These are phyloP conservation scores for Tenebrosternarchus preto DNA, from an alignment of 2,113 vertebrate genomes.

Conservation along the genomic window DNA sequence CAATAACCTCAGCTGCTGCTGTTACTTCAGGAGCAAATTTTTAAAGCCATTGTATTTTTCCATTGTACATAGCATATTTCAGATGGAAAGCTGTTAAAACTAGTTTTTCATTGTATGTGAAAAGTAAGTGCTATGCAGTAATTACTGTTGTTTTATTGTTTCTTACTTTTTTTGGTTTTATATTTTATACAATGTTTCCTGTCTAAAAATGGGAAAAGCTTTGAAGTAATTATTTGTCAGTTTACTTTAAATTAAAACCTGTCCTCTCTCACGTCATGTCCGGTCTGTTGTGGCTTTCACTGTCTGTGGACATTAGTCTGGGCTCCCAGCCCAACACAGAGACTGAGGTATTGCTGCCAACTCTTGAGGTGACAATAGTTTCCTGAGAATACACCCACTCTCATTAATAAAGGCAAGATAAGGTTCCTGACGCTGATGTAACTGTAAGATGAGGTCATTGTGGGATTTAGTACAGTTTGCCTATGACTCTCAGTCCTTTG, in stretches of 20 bases:
- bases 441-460: neutral
- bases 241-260: slow-evolving; percentile 16
- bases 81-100: too few species aligned
- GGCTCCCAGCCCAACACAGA: neutral
- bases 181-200: neutral
- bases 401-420: slow-evolving; percentile 9
- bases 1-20: neutral
- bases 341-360: neutral
- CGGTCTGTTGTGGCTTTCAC: neutral
- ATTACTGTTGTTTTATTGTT: neutral
- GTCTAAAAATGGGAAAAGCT: neutral
- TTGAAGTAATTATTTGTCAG: slow-evolving; percentile 15
- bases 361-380: neutral
- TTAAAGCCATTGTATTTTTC: too few species aligned
- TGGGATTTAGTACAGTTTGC: neutral
- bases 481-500: neutral
- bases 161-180: neutral
- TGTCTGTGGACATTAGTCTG: neutral
- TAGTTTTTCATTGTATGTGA: neutral
- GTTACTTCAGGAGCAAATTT: neutral
- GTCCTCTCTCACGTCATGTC: neutral
- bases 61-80: too few species aligned
- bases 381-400: neutral
- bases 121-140: neutral
- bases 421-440: neutral